A percentile compares a stretch with the other conserved stretches of the same genome.
phyloP scores from a whole-genome alignment of 2,113 vertebrate species.

The Smithornis capensis region DNA sequence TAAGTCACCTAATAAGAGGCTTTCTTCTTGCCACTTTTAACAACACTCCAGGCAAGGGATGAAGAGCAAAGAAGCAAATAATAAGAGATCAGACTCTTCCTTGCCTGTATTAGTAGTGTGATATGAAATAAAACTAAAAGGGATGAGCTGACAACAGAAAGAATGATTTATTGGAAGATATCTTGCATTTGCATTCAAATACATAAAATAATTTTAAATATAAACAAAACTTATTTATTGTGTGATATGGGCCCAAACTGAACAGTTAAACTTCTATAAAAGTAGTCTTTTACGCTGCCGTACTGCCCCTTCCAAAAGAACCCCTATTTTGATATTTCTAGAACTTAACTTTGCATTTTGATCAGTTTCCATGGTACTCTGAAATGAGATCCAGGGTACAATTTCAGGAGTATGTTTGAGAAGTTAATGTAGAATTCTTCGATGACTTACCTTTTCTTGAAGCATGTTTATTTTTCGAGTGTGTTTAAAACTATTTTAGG shows the following conservation, averaged over 20 bases:
- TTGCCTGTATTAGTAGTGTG: neutral
- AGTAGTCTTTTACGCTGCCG: neutral
- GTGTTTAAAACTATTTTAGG: neutral
- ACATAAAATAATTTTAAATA: neutral
- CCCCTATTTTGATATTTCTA: neutral
- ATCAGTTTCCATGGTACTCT: neutral
- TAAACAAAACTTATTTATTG: neutral
- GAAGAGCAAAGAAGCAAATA: neutral
- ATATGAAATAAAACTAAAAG: neutral
- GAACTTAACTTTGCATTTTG: neutral
- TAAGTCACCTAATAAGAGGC: neutral
- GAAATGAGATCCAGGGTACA: neutral
- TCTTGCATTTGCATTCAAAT: neutral
- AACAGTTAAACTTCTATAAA: neutral
- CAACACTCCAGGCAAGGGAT: neutral
- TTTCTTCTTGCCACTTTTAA: neutral
- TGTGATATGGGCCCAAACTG: neutral
- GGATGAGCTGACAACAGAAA: neutral
- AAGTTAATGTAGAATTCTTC: neutral
- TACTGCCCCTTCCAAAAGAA: neutral
- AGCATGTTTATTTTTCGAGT: neutral
- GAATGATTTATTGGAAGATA: neutral
- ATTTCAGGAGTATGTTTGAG: neutral
- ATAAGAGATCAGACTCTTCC: neutral
- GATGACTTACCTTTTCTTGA: neutral